Conservation (phyloP, 2,888 invertebrate genomes). For the Synanthedon vespiformis region DNA sequence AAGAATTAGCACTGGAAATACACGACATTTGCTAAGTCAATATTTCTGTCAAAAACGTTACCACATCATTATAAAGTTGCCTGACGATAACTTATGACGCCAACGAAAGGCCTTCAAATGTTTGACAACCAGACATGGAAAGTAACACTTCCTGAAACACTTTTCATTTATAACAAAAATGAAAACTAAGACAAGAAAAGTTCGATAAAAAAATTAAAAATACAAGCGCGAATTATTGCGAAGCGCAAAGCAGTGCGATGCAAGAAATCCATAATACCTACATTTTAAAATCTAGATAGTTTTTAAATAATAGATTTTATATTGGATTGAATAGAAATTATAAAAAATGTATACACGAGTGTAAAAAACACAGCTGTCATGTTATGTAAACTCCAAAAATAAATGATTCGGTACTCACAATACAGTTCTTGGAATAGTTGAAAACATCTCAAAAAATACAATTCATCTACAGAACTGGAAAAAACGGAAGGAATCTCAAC, state of each 20-base stretch:
- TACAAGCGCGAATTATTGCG: not conserved
- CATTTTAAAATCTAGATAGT: too few species aligned
- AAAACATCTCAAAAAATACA: slow-evolving; percentile 58
- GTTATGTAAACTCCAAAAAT: slow-evolving; percentile 67
- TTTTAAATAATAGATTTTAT: not conserved
- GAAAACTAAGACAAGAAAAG: not conserved
- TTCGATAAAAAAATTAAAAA: not conserved
- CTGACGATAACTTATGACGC: not conserved
- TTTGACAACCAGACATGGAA: not conserved
- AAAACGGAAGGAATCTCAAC: slow-evolving; percentile 14
- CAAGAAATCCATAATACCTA: not conserved
- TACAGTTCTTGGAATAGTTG: slow-evolving; percentile 54
- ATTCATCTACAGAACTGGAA: slow-evolving; percentile 36
- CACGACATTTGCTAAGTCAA: not conserved
- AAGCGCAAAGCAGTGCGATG: not conserved
- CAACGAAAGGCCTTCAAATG: slow-evolving; percentile 6
- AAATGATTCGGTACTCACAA: slow-evolving; percentile 57
- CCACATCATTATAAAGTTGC: not conserved
- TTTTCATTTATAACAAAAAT: not conserved
- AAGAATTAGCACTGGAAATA: not conserved
- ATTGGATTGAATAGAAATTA: not conserved
- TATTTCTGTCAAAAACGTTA: not conserved
- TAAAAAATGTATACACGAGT: not conserved
- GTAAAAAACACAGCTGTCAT: slow-evolving; percentile 54
- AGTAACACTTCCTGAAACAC: not conserved